Evolutionary conservation across 2,888 invertebrate species (phyloP).

Genomic region (Caenorhabditis macrosperma): DNA sequence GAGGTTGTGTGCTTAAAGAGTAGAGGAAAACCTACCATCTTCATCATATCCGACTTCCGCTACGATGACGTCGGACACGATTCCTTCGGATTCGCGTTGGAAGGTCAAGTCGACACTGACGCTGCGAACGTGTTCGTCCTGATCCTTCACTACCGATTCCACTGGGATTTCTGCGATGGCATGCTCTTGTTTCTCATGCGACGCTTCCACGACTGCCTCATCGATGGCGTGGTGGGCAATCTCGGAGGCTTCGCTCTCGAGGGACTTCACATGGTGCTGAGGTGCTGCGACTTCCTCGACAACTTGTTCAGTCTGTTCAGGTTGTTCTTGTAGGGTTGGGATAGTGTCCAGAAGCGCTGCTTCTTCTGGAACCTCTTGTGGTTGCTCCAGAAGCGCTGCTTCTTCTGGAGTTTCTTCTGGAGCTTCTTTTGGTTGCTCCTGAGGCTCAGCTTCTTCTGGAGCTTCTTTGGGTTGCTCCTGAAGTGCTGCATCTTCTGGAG

Average conservation of each 20-base stretch:
- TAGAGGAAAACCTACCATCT: conserved; percentile 53
- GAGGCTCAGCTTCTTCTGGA: conserved; percentile 3
- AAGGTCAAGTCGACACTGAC: conserved; percentile 60
- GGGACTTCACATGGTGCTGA: neutral
- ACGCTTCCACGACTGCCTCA: conserved; percentile 32
- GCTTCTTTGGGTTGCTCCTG: neutral
- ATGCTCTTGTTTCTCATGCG: neutral
- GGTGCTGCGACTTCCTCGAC: conserved; percentile 31
- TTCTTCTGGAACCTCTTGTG: conserved; percentile 1
- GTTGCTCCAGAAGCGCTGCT: conserved; percentile 2
- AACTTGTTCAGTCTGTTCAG: neutral
- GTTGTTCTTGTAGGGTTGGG: too few species aligned
- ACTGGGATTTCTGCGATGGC: neutral
- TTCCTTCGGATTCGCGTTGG: conserved; percentile 47
- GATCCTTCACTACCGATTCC: too few species aligned
- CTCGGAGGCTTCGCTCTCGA: conserved; percentile 14
- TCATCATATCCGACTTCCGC: conserved; percentile 64
- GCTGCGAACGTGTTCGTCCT: conserved; percentile 32
- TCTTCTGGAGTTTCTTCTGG: neutral
- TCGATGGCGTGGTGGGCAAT: conserved; percentile 30
- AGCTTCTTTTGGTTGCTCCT: neutral
- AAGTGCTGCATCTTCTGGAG: conserved; percentile 2
- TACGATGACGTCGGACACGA: conserved; percentile 64
- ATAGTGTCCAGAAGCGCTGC: neutral
- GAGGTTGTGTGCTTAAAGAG: too few species aligned